Percentiles rank a stretch among this genome's conserved stretches.
phyloP scores from a whole-genome alignment of 2,113 vertebrate genomes.

The Stictonetta naevosa region DNA sequence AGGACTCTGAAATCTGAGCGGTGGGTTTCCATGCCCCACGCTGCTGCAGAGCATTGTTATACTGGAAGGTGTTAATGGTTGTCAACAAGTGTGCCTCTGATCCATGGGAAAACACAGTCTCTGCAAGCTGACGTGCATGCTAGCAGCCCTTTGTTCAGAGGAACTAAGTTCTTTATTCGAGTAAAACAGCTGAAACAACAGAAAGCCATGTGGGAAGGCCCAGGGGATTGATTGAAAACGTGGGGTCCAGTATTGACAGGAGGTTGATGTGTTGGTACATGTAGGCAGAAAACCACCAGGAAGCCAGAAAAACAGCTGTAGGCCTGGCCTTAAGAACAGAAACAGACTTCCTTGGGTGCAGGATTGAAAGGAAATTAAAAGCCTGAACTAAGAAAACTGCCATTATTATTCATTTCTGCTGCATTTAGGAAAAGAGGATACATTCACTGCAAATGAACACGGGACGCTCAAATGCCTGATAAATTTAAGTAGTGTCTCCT shows the following conservation, averaged over 20 bases:
- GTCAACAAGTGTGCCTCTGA: constrained; percentile 1
- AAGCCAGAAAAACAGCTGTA: constrained; percentile 36
- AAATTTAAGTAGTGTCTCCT: background rate
- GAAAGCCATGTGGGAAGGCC: constrained; percentile 35
- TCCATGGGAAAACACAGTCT: background rate
- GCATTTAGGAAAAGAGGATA: background rate
- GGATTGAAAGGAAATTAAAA: background rate
- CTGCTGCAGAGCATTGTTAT: background rate
- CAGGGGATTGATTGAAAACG: constrained; percentile 52
- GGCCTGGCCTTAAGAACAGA: background rate
- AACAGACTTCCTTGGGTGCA: background rate
- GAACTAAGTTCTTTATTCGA: constrained; percentile 55
- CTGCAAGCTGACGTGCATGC: background rate
- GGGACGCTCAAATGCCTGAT: background rate
- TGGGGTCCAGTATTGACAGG: background rate
- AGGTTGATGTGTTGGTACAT: constrained; percentile 11
- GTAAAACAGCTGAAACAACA: constrained; percentile 35
- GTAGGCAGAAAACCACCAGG: constrained; percentile 23
- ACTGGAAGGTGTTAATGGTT: constrained; percentile 43
- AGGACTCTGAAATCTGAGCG: background rate
- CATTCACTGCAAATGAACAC: background rate
- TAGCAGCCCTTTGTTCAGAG: constrained; percentile 1
- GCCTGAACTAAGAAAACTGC: background rate
- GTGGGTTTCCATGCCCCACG: background rate
- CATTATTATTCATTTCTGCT: background rate